Evolutionary conservation across 2,797 vertebrate genomes (phyloP), one percentile per base, ranked within the genome.

Genomic region (Xenopus petersii): DNA sequence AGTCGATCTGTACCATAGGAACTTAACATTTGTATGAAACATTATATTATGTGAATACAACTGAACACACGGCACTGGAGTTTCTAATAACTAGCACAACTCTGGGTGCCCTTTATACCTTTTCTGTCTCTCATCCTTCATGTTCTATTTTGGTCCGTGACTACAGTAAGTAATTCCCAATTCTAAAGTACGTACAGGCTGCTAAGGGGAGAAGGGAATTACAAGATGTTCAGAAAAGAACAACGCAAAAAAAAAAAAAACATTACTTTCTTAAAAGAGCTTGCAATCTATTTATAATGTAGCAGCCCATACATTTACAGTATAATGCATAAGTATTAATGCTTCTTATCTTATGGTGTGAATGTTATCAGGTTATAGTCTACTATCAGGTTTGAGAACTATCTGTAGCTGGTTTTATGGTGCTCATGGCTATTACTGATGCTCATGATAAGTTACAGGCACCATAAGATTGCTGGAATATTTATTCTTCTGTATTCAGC

Each of bases 361-460:
- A 56, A 17, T 16, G 15, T 10, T 16, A 17, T 17, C 54, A 56
- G 15, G 54, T 16, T 56, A 56, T 42, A 9, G 36, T 42, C 36
- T 9, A 42, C 16, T 4, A 17, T 46, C 62, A 64, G 10, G 36
- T 64, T 17, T n/a, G 5, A 47, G 15, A 46, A 46, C 62, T 47
- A 64, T 64, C 8, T 64, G 33, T 64, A 11, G 13, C 15, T 1
- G 62, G 17, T 46, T 64, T 46, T 64, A 9, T 13, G 1, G 30
- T 16, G 33, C 30, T 46, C 10, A 5, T 64, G 30, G 33, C 12
- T 64, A 64, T 64, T 46, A 64, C 62, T 10, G n/a, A 10, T n/a
- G 62, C 15, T n/a, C 36, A 64, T 64, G 62, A 64, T 42, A 64
- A 64, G 33, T 64, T 64, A 64, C 62, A 64, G 62, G 33, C 2